phyloP scores from a whole-genome alignment of 1,140 invertebrate species.

The Procambarus clarkii region DNA sequence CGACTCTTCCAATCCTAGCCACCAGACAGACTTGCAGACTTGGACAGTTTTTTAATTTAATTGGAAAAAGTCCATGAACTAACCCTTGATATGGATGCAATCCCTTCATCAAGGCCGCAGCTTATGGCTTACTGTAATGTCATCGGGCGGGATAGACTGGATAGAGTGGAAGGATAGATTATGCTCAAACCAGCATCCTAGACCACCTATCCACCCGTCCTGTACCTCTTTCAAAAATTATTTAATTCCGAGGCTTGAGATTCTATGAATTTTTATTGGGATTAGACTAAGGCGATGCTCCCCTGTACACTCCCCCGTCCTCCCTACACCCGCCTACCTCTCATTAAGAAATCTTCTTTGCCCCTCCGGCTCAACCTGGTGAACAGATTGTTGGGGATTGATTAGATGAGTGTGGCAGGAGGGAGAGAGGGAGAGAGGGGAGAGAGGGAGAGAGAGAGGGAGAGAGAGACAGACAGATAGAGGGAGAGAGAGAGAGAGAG shows the following conservation, averaged over 20 bases:
- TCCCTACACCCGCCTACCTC: no score
- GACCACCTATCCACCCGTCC: background rate
- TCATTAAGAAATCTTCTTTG: constrained; percentile 8
- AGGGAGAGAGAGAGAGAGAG: no score
- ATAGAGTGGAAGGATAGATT: background rate
- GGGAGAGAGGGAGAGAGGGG: no score
- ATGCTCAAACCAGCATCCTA: background rate
- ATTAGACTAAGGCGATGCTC: constrained; percentile 36
- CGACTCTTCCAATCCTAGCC: no score
- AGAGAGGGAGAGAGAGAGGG: no score
- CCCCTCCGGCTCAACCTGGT: no score
- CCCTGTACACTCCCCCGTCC: background rate
- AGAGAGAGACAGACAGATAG: no score
- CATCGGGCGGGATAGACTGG: background rate
- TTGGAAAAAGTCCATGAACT: background rate
- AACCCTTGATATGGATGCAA: background rate
- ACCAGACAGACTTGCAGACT: background rate
- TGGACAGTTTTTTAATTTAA: background rate
- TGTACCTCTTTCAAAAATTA: background rate
- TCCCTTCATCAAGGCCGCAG: background rate
- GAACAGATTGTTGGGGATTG: no score
- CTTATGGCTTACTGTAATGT: background rate
- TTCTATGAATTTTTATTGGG: constrained; percentile 55
- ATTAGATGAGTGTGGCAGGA: no score
- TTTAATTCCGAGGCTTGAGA: constrained; percentile 11